Conservation (phyloP, 1,140 invertebrate species). For the Cecropterus lyciades region DNA sequence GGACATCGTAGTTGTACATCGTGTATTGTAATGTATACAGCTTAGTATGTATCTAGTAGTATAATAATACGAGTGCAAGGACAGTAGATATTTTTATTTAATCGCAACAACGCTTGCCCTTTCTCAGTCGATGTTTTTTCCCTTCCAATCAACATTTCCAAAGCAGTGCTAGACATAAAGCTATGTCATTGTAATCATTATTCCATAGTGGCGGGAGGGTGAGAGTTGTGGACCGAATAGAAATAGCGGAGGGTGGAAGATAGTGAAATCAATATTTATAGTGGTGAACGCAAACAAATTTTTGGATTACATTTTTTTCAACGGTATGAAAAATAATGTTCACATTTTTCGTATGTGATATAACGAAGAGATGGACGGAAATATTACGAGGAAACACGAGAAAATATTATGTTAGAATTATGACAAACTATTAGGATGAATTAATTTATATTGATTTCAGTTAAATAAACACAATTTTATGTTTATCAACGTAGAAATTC, state of each 20-base stretch:
- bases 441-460: no score
- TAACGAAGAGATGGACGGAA: not conserved
- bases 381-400: not conserved
- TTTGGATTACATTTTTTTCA: not conserved
- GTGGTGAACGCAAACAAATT: conserved; percentile 19
- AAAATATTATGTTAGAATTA: no score
- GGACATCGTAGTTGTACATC: no score
- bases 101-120: conserved; percentile 18
- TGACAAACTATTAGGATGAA: no score
- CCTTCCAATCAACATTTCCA: conserved; percentile 30
- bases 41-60: no score
- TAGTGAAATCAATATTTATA: conserved; percentile 36
- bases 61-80: no score
- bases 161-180: conserved; percentile 30
- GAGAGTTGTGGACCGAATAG: conserved; percentile 34
- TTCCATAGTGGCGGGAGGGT: conserved; percentile 29
- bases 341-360: not conserved
- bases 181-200: conserved; percentile 36
- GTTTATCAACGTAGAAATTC: no score
- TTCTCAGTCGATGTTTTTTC: conserved; percentile 16
- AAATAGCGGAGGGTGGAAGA: conserved; percentile 26
- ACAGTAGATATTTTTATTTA: not conserved
- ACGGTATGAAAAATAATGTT: not conserved
- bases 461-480: no score
- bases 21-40: no score